Evolutionary conservation across 1,140 invertebrate genomes (phyloP).

Genomic region (Apocrypta bakeri): DNA sequence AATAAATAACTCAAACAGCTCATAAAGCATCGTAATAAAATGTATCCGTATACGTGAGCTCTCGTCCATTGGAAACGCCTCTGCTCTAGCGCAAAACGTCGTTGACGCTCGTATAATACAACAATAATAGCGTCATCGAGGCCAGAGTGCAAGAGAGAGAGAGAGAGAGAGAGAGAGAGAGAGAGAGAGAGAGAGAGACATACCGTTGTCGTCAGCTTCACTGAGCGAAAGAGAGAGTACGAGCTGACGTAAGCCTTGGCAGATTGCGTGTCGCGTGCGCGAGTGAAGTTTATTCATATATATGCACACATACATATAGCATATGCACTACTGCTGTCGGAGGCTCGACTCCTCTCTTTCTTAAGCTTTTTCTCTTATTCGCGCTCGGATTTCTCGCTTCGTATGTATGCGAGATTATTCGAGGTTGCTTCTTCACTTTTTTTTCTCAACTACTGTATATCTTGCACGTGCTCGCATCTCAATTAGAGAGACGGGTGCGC

Average conservation of each 20-base stretch:
- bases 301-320: neutral
- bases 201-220: neutral
- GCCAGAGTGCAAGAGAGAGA: neutral
- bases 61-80: neutral
- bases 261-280: constrained; percentile 33
- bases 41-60: too few relatives aligned
- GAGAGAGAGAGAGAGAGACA: neutral
- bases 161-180: neutral
- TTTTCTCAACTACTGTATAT: neutral
- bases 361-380: neutral
- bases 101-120: constrained; percentile 10
- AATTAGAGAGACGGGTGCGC: neutral
- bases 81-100: neutral
- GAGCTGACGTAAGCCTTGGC: constrained; percentile 28
- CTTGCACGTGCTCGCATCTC: neutral
- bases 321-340: neutral
- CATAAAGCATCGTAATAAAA: constrained; percentile 17
- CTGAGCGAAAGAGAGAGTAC: neutral
- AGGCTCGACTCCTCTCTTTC: neutral
- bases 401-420: neutral
- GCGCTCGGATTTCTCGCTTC: neutral
- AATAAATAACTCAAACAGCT: constrained; percentile 13
- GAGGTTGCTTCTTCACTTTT: neutral
- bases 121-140: constrained; percentile 26
- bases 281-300: neutral